phyloP scores from a whole-genome alignment of 2,797 vertebrate genomes.

The Gobionotothen gibberifrons region DNA sequence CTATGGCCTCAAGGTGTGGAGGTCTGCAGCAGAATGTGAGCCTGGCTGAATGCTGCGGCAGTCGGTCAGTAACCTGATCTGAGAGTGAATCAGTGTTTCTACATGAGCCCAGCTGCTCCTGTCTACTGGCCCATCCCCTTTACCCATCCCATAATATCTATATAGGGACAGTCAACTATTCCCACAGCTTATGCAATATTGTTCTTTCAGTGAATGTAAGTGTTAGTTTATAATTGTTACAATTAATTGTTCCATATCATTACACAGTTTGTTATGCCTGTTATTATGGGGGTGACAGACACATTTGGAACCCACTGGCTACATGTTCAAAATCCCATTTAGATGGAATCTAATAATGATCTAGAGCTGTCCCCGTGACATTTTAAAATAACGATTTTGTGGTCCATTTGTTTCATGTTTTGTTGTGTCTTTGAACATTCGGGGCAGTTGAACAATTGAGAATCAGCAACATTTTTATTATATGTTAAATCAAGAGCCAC shows the following conservation, averaged over 20 bases:
- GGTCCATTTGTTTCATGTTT: too few relatives aligned
- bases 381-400: not conserved
- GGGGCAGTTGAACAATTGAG: not conserved
- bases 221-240: not conserved
- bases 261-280: too few relatives aligned
- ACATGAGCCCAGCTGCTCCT: constrained; percentile 68
- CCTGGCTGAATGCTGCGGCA: constrained; percentile 34
- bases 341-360: not conserved
- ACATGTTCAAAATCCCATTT: not conserved
- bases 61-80: constrained; percentile 60
- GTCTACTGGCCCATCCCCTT: constrained; percentile 38
- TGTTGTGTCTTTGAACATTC: not conserved
- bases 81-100: constrained; percentile 62
- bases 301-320: not conserved
- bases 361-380: not conserved
- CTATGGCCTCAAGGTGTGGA: constrained; percentile 17
- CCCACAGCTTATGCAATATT: not conserved
- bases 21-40: constrained; percentile 34
- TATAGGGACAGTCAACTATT: not conserved
- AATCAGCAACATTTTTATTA: not conserved
- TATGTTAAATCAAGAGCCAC: too few relatives aligned
- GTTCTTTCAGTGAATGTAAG: not conserved
- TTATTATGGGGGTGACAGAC: too few relatives aligned
- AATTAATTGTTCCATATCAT: not conserved
- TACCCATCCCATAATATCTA: constrained; percentile 9